Percentiles rank a stretch among this genome's conserved stretches.
Conservation (phyloP, 2,113 vertebrate species). For the Pitta sordida region DNA sequence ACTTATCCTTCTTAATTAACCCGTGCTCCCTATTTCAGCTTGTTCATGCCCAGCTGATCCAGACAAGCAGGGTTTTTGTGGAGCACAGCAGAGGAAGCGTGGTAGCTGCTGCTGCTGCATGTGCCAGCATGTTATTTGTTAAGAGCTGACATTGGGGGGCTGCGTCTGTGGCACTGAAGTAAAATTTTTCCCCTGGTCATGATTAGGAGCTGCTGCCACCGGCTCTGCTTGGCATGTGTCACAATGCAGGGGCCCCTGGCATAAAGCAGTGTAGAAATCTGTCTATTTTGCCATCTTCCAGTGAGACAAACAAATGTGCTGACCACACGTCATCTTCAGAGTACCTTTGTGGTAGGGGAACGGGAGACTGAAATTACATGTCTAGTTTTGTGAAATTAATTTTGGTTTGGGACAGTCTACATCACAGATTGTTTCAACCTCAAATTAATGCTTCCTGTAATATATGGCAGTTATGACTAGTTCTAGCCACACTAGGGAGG, state of each 20-base stretch:
- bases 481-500: not conserved
- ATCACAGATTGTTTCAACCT: not conserved
- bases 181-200: not conserved
- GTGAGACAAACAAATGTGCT: not conserved
- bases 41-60: conserved; percentile 16
- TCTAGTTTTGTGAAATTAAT: not conserved
- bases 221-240: not conserved
- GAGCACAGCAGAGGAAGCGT: not conserved
- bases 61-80: conserved; percentile 8
- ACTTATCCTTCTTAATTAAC: conserved; percentile 14
- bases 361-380: not conserved
- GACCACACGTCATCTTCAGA: not conserved
- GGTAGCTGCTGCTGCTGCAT: not conserved
- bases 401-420: not conserved
- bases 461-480: not conserved
- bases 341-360: not conserved
- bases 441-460: not conserved
- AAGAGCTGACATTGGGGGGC: not conserved
- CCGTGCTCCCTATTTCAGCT: not conserved
- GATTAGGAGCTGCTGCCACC: not conserved
- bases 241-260: not conserved
- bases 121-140: not conserved
- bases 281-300: not conserved
- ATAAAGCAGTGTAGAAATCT: not conserved
- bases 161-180: not conserved